These are phyloP conservation scores for Coptodon rendalli DNA, from an alignment of 2,113 vertebrate genomes.

Conservation along the genomic window DNA sequence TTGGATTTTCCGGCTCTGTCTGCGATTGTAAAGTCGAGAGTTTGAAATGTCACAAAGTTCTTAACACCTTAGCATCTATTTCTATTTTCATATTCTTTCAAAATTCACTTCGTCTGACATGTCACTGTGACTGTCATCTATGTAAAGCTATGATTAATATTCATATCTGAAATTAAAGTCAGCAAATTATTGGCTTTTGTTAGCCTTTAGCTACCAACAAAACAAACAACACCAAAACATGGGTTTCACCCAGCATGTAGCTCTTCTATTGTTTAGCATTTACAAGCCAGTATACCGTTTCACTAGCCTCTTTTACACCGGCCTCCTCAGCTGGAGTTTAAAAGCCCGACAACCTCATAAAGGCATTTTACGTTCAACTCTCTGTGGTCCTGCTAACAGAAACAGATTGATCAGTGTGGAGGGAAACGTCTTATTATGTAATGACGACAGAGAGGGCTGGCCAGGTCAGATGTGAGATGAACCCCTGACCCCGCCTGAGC, in stretches of 20 bases:
- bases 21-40: background rate
- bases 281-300: constrained; percentile 33
- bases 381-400: background rate
- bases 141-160: background rate
- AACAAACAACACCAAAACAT: background rate
- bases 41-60: background rate
- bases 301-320: constrained; percentile 25
- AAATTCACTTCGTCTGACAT: background rate
- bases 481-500: constrained; percentile 25
- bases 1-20: constrained; percentile 5
- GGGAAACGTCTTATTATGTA: constrained; percentile 55
- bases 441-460: constrained; percentile 33
- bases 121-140: background rate
- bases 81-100: background rate
- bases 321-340: constrained; percentile 12
- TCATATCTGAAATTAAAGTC: background rate
- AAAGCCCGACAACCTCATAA: constrained; percentile 28
- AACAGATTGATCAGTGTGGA: constrained; percentile 22
- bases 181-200: background rate
- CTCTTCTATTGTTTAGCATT: constrained; percentile 11
- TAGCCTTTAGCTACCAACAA: background rate
- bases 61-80: background rate
- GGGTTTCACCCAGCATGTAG: background rate
- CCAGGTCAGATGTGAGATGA: constrained; percentile 55
- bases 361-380: background rate